phyloP scores from a whole-genome alignment of 1,140 invertebrate species.

The Scaptomyza hsui region DNA sequence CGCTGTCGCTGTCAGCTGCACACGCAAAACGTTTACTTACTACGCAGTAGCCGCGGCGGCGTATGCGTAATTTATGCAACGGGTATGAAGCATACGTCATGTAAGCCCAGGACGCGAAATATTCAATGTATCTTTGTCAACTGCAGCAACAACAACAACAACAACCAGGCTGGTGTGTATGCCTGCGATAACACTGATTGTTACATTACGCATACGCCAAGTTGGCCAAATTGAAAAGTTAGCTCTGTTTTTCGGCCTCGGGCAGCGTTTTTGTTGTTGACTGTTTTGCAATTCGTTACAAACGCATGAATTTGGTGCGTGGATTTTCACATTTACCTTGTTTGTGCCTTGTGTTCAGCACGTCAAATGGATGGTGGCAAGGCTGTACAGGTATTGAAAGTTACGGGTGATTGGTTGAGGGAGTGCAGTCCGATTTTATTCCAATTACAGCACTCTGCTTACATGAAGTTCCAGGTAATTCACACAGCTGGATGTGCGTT shows the following conservation, averaged over 20 bases:
- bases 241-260: slow-evolving; percentile 19
- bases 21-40: slow-evolving; percentile 1
- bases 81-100: slow-evolving; percentile 54
- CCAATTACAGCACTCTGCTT: no score
- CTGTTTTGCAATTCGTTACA: slow-evolving; percentile 12
- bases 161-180: neutral
- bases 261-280: slow-evolving; percentile 1
- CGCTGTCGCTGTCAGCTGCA: slow-evolving; percentile 55
- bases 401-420: no score
- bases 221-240: slow-evolving; percentile 52
- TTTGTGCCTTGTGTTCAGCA: neutral
- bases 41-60: slow-evolving; percentile 23
- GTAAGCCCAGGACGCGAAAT: slow-evolving; percentile 29
- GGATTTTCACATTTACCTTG: neutral
- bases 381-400: no score
- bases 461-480: no score
- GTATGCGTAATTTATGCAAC: slow-evolving; percentile 62
- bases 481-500: no score
- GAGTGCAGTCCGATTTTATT: neutral
- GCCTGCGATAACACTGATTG: slow-evolving; percentile 26
- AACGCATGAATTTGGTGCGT: slow-evolving; percentile 15
- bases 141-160: slow-evolving; percentile 4
- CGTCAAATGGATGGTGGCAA: no score
- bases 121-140: slow-evolving; percentile 39
- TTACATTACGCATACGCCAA: slow-evolving; percentile 56